Base-by-base conservation (phyloP, 2,797 vertebrate species). In the Hirundo rustica region DNA sequence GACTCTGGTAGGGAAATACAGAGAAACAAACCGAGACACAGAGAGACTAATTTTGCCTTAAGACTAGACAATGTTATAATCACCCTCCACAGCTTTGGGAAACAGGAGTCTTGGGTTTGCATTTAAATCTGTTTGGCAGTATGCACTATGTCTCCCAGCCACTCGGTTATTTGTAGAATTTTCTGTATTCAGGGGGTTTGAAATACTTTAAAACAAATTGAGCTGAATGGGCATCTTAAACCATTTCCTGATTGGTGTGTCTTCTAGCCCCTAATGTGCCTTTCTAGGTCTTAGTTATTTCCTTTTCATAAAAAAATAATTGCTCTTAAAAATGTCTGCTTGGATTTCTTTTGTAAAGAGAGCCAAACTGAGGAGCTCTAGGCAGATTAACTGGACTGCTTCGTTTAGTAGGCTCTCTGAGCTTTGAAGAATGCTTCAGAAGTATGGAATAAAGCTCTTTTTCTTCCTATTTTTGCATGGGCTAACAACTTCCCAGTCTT, bases 271-370 rank as follows among this genome's bases (percentile, higher is more conserved):
- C 83, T 90, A 81, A 73, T 89, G 84, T 81, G 89, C 78, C 75
- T 97, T 97, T 91, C 75, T 80, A 54, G 74, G 71, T 93, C 94
- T 96, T 62, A 76, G 60, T 93, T 85, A 88, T 97, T 96, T 92
- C 64, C 88, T 96, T 97, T 97, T 96, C 89, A 85, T 96, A 95
- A 97, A 96, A 97, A 93, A 96, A 95, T 95, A 97, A 96, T 95
- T 97, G 93, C 89, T 97, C 92, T 96, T 95, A 96, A 97, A 96
- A 97, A 97, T 93, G 87, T 96, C 92, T 96, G 40, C 54, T 81
- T 93, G 73, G 55, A 64, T 96, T 97, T 97, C 94, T 97, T 97
- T 96, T 97, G 92, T 96, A 83, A 96, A 80, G 82, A 75, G 94
- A 95, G 86, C 85, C 21, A 61, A 89, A 95, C 85, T 89, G 88